These are phyloP conservation scores for Nemapogon koenigi DNA, from an alignment of 2,888 invertebrate species.

Conservation along the genomic window DNA sequence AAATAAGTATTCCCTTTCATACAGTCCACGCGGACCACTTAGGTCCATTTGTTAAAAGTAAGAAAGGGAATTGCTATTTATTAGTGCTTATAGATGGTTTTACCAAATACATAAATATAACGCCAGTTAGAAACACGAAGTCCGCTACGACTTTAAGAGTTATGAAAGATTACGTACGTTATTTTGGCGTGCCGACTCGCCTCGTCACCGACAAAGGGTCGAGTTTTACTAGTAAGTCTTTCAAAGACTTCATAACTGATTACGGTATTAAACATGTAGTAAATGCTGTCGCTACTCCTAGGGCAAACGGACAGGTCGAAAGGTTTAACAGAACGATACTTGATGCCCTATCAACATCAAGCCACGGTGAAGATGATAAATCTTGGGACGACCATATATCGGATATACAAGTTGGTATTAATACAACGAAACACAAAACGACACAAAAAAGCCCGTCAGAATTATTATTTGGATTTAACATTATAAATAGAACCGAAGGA, in stretches of 20 bases:
- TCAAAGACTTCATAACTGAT: slow-evolving; percentile 9
- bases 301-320: slow-evolving; percentile 1
- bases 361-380: no score
- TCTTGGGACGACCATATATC: no score
- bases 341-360: background rate
- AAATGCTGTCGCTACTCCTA: slow-evolving; percentile 1
- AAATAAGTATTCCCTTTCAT: slow-evolving; percentile 17
- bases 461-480: background rate
- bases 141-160: slow-evolving; percentile 13
- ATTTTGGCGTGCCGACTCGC: slow-evolving; percentile 16
- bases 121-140: slow-evolving; percentile 17
- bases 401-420: slow-evolving; percentile 16
- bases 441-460: slow-evolving; percentile 7
- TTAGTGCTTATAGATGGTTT: no score
- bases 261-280: slow-evolving; percentile 13
- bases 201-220: slow-evolving; percentile 18
- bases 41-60: slow-evolving; percentile 17
- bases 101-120: slow-evolving; percentile 17
- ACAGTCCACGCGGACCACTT: slow-evolving; percentile 21
- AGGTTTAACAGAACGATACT: background rate
- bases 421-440: slow-evolving; percentile 16
- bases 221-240: slow-evolving; percentile 15
- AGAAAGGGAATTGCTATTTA: slow-evolving; percentile 15
- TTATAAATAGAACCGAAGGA: background rate
- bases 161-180: slow-evolving; percentile 15